Evolutionary conservation across 2,797 vertebrate genomes (phyloP).

Genomic region (Acanthornis magna): DNA sequence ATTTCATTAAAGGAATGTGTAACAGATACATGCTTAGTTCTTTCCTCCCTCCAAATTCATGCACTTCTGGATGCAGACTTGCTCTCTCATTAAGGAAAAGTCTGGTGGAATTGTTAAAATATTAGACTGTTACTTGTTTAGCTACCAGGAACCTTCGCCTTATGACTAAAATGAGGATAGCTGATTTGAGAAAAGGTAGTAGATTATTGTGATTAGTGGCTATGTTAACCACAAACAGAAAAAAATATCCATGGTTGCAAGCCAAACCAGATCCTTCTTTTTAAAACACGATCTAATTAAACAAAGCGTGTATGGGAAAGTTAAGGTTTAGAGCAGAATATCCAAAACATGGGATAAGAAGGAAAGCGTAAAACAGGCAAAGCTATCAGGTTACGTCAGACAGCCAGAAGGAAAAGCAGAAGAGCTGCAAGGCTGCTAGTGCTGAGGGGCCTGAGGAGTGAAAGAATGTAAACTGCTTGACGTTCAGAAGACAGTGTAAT

Average conservation of each 20-base stretch:
- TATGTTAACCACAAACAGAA: background rate
- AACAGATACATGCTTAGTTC: background rate
- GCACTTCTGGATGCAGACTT: background rate
- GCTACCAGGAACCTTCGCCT: background rate
- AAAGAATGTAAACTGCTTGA: background rate
- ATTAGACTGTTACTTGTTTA: background rate
- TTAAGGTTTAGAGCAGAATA: background rate
- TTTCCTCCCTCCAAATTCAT: background rate
- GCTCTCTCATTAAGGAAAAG: background rate
- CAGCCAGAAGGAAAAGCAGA: background rate
- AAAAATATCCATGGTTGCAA: background rate
- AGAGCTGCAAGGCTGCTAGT: background rate
- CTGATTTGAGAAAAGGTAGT: background rate
- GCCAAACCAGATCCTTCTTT: background rate
- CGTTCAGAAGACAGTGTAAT: background rate
- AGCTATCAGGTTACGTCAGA: background rate
- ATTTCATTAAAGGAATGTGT: background rate
- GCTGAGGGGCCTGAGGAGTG: background rate
- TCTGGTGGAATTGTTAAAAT: background rate
- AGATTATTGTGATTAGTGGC: too few species aligned
- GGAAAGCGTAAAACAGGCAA: background rate
- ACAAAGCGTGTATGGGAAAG: background rate
- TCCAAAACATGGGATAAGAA: background rate
- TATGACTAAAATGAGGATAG: background rate
- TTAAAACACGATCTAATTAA: background rate